Percentiles rank a stretch among this genome's conserved stretches.
These are phyloP conservation scores for Psammodynastes pulverulentus DNA, from an alignment of 2,113 vertebrate species.

Conservation along the genomic window DNA sequence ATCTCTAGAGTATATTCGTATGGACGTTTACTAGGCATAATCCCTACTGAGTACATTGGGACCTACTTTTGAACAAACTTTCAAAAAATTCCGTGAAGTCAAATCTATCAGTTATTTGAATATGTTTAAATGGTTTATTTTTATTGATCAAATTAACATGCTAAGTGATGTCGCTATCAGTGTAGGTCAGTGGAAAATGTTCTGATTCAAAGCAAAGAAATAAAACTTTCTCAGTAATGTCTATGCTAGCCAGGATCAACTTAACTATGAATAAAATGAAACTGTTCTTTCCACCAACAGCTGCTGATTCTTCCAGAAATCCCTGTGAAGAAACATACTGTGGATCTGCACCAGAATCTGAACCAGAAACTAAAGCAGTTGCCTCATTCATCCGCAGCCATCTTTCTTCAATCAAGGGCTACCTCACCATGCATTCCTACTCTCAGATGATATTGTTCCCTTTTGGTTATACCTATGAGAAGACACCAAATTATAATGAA, in stretches of 20 bases:
- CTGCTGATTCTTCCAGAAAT: constrained; percentile 40
- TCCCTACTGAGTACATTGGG: not conserved
- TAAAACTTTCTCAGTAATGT: not conserved
- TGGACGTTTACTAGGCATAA: not conserved
- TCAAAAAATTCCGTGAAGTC: not conserved
- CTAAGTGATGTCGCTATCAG: not conserved
- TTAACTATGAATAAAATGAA: not conserved
- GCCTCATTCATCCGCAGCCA: constrained; percentile 46
- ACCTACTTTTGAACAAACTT: not conserved
- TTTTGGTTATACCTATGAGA: constrained; percentile 32
- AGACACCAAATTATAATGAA: constrained; percentile 28
- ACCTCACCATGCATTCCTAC: constrained; percentile 56
- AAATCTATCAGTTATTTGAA: not conserved
- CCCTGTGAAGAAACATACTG: constrained; percentile 22
- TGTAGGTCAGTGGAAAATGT: not conserved
- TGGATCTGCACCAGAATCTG: constrained; percentile 36
- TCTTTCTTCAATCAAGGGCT: constrained; percentile 42
- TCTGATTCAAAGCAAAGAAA: not conserved
- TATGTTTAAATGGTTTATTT: not conserved
- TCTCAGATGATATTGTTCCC: constrained; percentile 58
- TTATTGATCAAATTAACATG: not conserved
- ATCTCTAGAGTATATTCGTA: not conserved
- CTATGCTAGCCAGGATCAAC: too few relatives aligned
- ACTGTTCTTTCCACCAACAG: constrained; percentile 20
- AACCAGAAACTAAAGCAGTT: constrained; percentile 55